Evolutionary conservation across 2,888 invertebrate species (phyloP), one percentile per base, ranked within the genome.

Genomic region (Anthoptus insignis): DNA sequence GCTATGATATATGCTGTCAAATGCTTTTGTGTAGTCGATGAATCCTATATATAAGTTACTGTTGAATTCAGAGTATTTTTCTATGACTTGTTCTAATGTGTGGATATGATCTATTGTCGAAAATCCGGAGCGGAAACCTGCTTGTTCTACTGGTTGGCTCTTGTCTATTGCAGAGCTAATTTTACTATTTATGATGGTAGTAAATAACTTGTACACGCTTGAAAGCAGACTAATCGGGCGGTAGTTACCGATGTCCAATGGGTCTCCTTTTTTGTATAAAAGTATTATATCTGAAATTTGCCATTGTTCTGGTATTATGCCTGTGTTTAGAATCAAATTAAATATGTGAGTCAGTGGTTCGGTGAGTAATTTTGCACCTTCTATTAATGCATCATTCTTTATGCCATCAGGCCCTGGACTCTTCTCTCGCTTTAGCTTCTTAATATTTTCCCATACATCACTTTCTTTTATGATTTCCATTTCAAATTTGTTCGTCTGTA

Each of bases 281-380:
- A 63, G 58, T 24, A 59, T 54, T 52, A 63, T 66, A 21, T 66
- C 66, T 39, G 63, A 52, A 3, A 42, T 45, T 9, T 14, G 16
- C 60, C 61, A 66, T 53, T 66, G 60, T n/a, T 54, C n/a, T 29
- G 65, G 65, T 49, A 65, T 42, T 22, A 8, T 37, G 29, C 47
- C 61, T 50, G 16, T 39, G 8, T 50, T 52, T 34, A 37, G 3
- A 14, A 59, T 24, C 21, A 24, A n/a, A 16, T 37, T 53, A 6
- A 53, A 54, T 14, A 22, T n/a, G 13, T 16, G 9, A 7, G 45
- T 45, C 8, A 45, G 16, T 13, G 7, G 7, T 9, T 7, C 7
- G 7, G 16, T 16, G n/a, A 45, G 45, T 7, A 45, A 14, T 14
- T 7, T 7, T 9, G 8, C 8, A 7, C 45, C 45, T 45, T 13